Percentiles rank a stretch among this genome's conserved stretches.
Evolutionary conservation across 2,888 invertebrate genomes (phyloP).

Genomic region (Syritta pipiens): DNA sequence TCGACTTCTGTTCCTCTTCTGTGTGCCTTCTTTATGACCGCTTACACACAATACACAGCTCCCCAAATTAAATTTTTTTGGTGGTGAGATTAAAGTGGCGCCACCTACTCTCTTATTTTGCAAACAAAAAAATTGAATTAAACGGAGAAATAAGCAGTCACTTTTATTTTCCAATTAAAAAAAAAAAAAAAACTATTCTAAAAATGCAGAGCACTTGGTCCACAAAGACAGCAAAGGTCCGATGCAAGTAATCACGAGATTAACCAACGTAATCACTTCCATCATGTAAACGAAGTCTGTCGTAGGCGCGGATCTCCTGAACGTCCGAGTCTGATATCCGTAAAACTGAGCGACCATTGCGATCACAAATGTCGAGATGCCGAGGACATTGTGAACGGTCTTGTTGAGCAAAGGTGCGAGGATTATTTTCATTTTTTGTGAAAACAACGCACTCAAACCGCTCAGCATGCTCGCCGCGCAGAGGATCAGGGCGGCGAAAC

Average conservation of each 20-base stretch:
- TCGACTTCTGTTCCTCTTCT: too few species aligned
- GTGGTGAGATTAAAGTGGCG: too few species aligned
- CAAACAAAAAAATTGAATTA: too few species aligned
- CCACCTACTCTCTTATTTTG: too few species aligned
- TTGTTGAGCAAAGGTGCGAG: conserved; percentile 75
- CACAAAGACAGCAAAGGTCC: conserved; percentile 75
- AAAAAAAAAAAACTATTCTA: neutral
- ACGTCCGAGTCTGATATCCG: conserved; percentile 76
- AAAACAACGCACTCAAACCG: conserved; percentile 75
- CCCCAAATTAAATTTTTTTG: too few species aligned
- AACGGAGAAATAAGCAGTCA: too few species aligned
- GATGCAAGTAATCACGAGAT: conserved; percentile 73
- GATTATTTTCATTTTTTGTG: conserved; percentile 72
- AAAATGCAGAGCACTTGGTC: conserved; percentile 66
- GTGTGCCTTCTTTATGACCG: too few species aligned
- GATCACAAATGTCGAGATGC: conserved; percentile 74
- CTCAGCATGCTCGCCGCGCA: conserved; percentile 74
- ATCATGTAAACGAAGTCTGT: conserved; percentile 72
- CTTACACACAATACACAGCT: too few species aligned
- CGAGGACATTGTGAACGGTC: conserved; percentile 75
- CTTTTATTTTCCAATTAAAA: too few species aligned
- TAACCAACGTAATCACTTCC: conserved; percentile 74
- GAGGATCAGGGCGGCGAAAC: conserved; percentile 75
- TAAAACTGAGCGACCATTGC: conserved; percentile 76
- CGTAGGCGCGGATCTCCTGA: conserved; percentile 64